Evolutionary conservation across 1,140 invertebrate genomes (phyloP), one percentile per base, ranked within the genome.

Genomic region (Thaumetopoea pityocampa): DNA sequence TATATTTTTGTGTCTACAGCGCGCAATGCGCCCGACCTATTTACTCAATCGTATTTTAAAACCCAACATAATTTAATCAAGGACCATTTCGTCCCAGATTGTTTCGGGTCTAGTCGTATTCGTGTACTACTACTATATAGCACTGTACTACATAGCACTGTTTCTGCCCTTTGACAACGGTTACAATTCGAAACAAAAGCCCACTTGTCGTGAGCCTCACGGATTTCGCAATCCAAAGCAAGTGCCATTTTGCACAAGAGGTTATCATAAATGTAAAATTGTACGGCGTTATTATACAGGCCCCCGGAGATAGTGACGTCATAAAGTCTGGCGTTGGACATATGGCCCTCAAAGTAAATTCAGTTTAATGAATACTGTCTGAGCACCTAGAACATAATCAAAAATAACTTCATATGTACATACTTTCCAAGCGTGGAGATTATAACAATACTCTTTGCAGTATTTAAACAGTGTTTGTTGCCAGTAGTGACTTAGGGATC

Each of bases 241-340:
- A 40, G 36, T 27, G 18, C 36, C 17, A 29, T 29, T 29, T 14
- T 29, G 16, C 8, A 33, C 15, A 26, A 14, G 26, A n/a, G 14
- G n/a, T n/a, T 20, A 27, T 24, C 28, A 16, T 41, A 41, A 41
- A 41, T 41, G 37, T 41, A 24, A 24, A 32, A 41, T 41, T 30
- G 32, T 41, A 41, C n/a, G 28, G 17, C 26, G 19, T 7, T 7
- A 12, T 41, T 40, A 32, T 32, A 38, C 24, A 9, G 16, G 28
- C 14, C 28, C 24, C 19, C 6, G 3, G 37, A 41, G 26, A 41
- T 41, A 10, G 22, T 27, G 17, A 0, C 14, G 10, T 23, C 8
- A 19, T 32, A 24, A 24, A 41, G 1, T 24, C 1, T 41, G 24
- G 27, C 6, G 4, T 20, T 38, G 5, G 14, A 19, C 9, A 37